Evolutionary conservation across 2,888 invertebrate genomes (phyloP).

Genomic region (Hipparchia sbordonii): DNA sequence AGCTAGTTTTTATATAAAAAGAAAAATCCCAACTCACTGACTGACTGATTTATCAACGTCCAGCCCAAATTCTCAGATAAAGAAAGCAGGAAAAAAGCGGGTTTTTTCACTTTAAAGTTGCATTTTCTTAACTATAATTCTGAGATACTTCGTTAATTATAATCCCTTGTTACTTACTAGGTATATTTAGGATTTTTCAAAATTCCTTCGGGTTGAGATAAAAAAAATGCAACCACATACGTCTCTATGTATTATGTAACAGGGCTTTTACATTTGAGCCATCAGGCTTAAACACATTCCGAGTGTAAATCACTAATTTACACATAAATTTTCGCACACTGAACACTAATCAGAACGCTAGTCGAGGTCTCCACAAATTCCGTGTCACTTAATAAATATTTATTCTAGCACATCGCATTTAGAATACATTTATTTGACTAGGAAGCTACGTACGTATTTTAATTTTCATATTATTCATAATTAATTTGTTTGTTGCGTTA

Average conservation of each 20-base stretch:
- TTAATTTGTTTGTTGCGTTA: slow-evolving; percentile 2
- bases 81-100: too few relatives aligned
- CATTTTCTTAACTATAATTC: too few relatives aligned
- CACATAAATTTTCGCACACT: slow-evolving; percentile 1
- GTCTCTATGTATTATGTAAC: neutral
- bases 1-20: too few relatives aligned
- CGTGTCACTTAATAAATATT: slow-evolving; percentile 22
- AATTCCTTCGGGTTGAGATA: too few relatives aligned
- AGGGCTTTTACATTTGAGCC: neutral
- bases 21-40: too few relatives aligned
- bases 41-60: too few relatives aligned
- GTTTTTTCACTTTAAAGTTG: too few relatives aligned
- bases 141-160: too few relatives aligned
- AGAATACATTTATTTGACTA: slow-evolving; percentile 10
- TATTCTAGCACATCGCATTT: slow-evolving; percentile 4
- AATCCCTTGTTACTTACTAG: too few relatives aligned
- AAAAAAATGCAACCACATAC: too few relatives aligned
- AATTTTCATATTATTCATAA: slow-evolving; percentile 1
- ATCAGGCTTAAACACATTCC: neutral
- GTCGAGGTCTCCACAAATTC: slow-evolving; percentile 1
- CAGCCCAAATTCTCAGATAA: too few relatives aligned
- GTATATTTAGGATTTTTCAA: too few relatives aligned
- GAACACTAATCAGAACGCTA: slow-evolving; percentile 11
- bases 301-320: neutral
- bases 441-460: slow-evolving; percentile 2